Conservation (phyloP, 2,113 vertebrate species). For the Bothrops jararaca region DNA sequence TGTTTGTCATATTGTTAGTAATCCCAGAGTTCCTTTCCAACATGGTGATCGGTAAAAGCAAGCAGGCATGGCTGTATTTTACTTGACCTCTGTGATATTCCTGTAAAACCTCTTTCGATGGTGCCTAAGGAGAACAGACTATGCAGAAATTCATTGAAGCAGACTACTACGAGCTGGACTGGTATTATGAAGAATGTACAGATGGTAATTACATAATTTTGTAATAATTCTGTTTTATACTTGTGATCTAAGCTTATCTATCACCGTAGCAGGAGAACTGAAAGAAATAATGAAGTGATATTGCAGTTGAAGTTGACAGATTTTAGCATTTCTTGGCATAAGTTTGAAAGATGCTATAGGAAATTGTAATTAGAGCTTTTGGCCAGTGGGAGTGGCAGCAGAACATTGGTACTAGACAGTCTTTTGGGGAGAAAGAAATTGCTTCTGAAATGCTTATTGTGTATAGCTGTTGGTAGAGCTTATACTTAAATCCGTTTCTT, state of each 20-base stretch:
- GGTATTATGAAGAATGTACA: slow-evolving; percentile 98
- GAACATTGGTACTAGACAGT: not conserved
- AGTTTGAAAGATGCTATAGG: not conserved
- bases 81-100: slow-evolving; percentile 71
- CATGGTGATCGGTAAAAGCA: slow-evolving; percentile 52
- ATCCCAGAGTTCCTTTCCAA: slow-evolving; percentile 23
- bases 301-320: not conserved
- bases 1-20: slow-evolving; percentile 56
- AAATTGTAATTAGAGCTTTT: slow-evolving; percentile 40
- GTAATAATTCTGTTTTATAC: slow-evolving; percentile 27
- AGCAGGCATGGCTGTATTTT: slow-evolving; percentile 70
- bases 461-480: not conserved
- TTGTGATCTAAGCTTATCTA: not conserved
- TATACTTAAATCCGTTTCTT: not conserved
- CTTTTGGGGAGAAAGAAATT: not conserved
- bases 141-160: slow-evolving; percentile 98
- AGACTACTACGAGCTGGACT: slow-evolving; percentile 97
- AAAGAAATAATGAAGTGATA: slow-evolving; percentile 16
- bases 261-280: slow-evolving; percentile 3
- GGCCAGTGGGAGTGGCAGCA: slow-evolving; percentile 42
- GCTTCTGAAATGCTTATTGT: not conserved
- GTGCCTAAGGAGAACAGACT: slow-evolving; percentile 75
- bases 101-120: slow-evolving; percentile 55
- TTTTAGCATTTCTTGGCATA: slow-evolving; percentile 23
- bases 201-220: slow-evolving; percentile 84